phyloP scores from a whole-genome alignment of 2,113 vertebrate genomes.

The Anarrhichthys ocellatus region DNA sequence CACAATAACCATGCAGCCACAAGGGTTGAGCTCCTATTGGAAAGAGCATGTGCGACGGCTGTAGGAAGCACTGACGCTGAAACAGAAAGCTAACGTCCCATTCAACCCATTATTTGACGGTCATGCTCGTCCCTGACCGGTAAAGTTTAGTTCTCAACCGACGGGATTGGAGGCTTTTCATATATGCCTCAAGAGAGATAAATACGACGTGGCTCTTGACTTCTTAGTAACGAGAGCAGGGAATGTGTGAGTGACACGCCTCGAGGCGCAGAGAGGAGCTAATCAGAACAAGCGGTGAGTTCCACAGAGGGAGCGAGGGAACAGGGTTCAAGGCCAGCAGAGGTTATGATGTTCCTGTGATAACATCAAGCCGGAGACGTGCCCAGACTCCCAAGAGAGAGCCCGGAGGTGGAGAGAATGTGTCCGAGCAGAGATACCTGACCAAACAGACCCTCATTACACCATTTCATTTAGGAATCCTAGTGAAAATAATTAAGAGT shows the following conservation, averaged over 20 bases:
- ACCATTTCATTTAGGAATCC: neutral
- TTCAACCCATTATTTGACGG: neutral
- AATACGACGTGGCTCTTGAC: neutral
- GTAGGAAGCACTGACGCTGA: neutral
- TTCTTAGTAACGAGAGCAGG: constrained; percentile 4
- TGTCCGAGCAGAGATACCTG: neutral
- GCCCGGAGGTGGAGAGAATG: neutral
- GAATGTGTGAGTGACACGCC: neutral
- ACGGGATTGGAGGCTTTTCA: neutral
- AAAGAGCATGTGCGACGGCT: neutral
- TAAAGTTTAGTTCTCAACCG: neutral
- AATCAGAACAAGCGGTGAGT: constrained; percentile 14
- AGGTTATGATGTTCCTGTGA: constrained; percentile 43
- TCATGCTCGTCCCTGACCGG: neutral
- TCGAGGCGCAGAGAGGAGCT: constrained; percentile 9
- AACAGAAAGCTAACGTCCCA: neutral
- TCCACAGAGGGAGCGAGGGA: constrained; percentile 13
- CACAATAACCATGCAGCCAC: neutral
- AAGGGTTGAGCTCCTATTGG: neutral
- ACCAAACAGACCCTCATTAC: neutral
- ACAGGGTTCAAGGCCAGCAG: constrained; percentile 32
- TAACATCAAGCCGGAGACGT: constrained; percentile 44
- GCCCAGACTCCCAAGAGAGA: constrained; percentile 31
- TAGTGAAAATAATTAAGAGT: neutral
- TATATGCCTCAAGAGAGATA: constrained; percentile 7